Evolutionary conservation across 1,140 invertebrate genomes (phyloP), one percentile per base, ranked within the genome.

Genomic region (Philotrypesis tridentata): DNA sequence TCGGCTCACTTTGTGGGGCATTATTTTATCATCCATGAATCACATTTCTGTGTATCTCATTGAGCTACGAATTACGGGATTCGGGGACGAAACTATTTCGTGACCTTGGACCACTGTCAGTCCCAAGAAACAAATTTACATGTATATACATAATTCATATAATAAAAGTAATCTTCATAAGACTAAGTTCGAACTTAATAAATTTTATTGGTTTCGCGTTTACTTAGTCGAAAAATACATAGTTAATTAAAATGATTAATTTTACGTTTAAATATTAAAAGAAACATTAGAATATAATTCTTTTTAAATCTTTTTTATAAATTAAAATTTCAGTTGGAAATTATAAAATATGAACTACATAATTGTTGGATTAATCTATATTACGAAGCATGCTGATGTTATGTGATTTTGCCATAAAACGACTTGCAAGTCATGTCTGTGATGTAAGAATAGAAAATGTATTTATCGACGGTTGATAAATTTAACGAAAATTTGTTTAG

Each of bases 101-200:
- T 48, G 17, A 67, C 33, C 71, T 83, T 76, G 48, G 23, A 68
- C 29, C 14, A 73, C 27, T 79, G 12, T 65, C 33, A 77, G 73
- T 79, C 68, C 76, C 74, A 80, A 17, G 31, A 68, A 73, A 68
- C 79, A 76, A 86, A 88, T 84, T 82, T 86, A 87, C 84, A 88
- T 90, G 88, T 90, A 89, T 88, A 89, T 91, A 90, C 82, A 87
- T 89, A 87, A 89, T 88, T 89, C 85, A 85, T 87, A 88, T 86
- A 85, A 88, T 81, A 86, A 86, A 87, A 89, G 87, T 86, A 89
- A 87, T 88, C 79, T 86, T 78, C 84, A 73, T 88, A 87, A 87
- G 74, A 27, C 67, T 72, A 82, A 83, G 33, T 79, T 65, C 3
- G 12, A n/a, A n/a, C 48, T 55, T n/a, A n/a, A n/a, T n/a, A 21